Base-by-base conservation (phyloP, 2,797 vertebrate species). In the Typhlichthys subterraneus region DNA sequence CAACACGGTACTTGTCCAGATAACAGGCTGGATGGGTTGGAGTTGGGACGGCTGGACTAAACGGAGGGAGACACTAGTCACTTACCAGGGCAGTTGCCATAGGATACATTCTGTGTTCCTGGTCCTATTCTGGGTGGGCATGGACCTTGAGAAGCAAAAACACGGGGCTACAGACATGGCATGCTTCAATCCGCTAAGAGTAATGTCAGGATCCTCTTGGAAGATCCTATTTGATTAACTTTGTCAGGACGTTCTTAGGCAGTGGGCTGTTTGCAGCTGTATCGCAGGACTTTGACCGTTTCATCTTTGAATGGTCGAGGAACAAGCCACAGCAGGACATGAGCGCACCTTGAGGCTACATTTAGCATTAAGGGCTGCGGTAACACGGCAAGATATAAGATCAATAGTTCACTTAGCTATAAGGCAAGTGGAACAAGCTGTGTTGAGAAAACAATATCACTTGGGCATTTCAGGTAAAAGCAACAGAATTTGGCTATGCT, bases 101-200 rank as follows among this genome's bases (percentile, higher is more conserved):
- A 90, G 67, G 90, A 90, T 55, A 91, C 83, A 87, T 90, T 90
- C 88, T 90, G 88, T 85, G 83, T 84, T 88, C 89, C 87, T 87
- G 87, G 72, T 90, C 88, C 90, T 88, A 87, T 79, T 89, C 86
- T 90, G 87, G 80, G 81, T 75, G 88, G 86, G 71, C 89, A 91
- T 87, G 89, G 90, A 90, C 89, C 90, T 91, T 89, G 79, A 90
- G 87, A 86, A 89, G 89, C 89, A 91, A 88, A 91, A 81, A 91
- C 73, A 89, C 14, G 84, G 83, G 65, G 83, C 89, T 90, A 88
- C 86, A 89, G 81, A 90, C 77, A 85, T 83, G 83, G 80, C 73
- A 86, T 76, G 64, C 80, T 86, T 81, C 67, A 81, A 80, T 86
- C 55, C 63, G 67, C 69, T 73, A 49, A 60, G 57, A 75, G 65